These are phyloP conservation scores for Semnornis frantzii DNA, from an alignment of 2,113 vertebrate genomes.

Conservation along the genomic window DNA sequence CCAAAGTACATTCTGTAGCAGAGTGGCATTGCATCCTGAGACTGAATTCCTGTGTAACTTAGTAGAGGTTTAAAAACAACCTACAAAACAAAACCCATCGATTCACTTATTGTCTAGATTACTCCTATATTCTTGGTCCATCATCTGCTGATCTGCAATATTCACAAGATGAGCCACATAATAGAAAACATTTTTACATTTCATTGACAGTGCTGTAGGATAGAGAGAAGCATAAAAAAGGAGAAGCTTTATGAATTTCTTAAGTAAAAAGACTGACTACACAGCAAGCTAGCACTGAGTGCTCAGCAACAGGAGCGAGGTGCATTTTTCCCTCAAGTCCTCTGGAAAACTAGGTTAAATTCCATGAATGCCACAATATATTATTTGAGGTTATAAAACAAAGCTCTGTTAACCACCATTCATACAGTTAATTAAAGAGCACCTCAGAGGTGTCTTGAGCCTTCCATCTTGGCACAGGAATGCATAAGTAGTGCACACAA, in stretches of 20 bases:
- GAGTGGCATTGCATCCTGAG: conserved; percentile 90
- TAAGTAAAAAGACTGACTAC: background rate
- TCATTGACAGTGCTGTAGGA: background rate
- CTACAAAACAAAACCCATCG: conserved; percentile 68
- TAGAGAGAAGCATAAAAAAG: background rate
- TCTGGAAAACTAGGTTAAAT: background rate
- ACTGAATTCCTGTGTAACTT: conserved; percentile 92
- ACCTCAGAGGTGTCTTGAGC: background rate
- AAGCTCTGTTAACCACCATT: background rate
- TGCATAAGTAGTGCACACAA: background rate
- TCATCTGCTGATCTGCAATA: background rate
- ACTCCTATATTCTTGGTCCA: background rate
- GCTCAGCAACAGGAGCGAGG: background rate
- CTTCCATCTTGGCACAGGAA: background rate
- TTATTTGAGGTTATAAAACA: background rate
- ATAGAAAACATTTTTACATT: background rate
- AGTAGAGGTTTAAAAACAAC: conserved; percentile 97
- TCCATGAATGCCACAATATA: background rate
- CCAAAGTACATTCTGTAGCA: conserved; percentile 98
- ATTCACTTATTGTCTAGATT: background rate
- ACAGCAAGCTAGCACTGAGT: background rate
- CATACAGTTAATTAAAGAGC: background rate
- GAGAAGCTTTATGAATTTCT: background rate
- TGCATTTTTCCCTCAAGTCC: background rate
- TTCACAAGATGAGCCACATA: background rate